Evolutionary conservation across 2,888 invertebrate species (phyloP).

Genomic region (Drosophila silvestris): DNA sequence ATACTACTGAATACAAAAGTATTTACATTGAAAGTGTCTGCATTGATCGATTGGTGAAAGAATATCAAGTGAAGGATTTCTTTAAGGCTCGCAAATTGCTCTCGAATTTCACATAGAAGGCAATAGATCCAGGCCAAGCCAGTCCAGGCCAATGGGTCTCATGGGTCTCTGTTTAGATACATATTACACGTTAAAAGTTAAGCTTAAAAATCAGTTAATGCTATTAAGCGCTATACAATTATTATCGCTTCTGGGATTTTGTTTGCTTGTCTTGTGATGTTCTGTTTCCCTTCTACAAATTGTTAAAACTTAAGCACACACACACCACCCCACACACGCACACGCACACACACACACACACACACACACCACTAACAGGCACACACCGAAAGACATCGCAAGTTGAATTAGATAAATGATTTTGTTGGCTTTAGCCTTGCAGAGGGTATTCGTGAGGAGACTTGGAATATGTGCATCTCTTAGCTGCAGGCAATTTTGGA

Average conservation of each 20-base stretch:
- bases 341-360: conserved; percentile 1
- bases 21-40: conserved; percentile 21
- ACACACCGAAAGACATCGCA: conserved; percentile 1
- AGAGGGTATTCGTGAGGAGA: not conserved
- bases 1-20: conserved; percentile 1
- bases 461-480: not conserved
- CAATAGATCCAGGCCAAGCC: not conserved
- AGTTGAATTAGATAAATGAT: conserved; percentile 10
- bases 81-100: conserved; percentile 35
- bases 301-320: not conserved
- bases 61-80: conserved; percentile 18
- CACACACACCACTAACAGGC: not conserved
- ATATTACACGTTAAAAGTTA: not conserved
- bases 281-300: not conserved
- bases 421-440: not conserved
- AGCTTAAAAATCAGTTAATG: conserved; percentile 10
- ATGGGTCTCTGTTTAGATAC: not conserved
- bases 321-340: not conserved
- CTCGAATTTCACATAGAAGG: conserved; percentile 22
- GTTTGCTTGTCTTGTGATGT: conserved; percentile 30
- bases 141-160: not conserved
- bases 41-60: conserved; percentile 1
- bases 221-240: conserved; percentile 18
- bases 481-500: not conserved
- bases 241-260: conserved; percentile 11